Conservation (phyloP, 2,113 vertebrate species). For the Paratilapia polleni region DNA sequence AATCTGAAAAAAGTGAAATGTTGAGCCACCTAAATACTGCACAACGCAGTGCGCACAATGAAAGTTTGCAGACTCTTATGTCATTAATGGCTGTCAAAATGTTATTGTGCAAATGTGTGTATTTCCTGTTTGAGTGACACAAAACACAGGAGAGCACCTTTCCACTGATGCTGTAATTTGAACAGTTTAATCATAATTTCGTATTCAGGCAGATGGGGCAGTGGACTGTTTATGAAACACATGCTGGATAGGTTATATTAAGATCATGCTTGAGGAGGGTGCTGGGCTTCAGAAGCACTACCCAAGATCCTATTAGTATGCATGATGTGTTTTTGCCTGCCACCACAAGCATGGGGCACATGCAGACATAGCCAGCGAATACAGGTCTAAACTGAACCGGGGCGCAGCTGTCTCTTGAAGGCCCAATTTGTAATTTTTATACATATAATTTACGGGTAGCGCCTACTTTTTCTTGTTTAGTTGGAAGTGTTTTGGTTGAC, state of each 20-base stretch:
- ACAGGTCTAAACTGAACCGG: slow-evolving; percentile 12
- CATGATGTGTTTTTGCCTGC: slow-evolving; percentile 54
- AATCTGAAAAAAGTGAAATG: neutral
- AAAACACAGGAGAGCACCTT: neutral
- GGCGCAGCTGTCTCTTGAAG: slow-evolving; percentile 38
- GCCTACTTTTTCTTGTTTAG: neutral
- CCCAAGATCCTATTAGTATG: slow-evolving; percentile 59
- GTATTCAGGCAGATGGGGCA: neutral
- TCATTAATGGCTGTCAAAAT: neutral
- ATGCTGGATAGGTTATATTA: slow-evolving; percentile 50
- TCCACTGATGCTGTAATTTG: neutral
- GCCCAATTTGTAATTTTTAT: neutral
- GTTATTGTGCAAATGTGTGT: neutral
- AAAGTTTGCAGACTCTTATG: neutral
- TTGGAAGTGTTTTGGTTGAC: neutral
- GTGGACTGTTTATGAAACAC: slow-evolving; percentile 34
- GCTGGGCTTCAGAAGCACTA: slow-evolving; percentile 30
- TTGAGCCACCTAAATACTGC: neutral
- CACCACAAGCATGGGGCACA: slow-evolving; percentile 16
- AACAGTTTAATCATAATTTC: slow-evolving; percentile 16
- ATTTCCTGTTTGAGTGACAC: neutral
- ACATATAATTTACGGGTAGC: neutral
- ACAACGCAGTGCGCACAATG: neutral
- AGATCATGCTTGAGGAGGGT: slow-evolving; percentile 48
- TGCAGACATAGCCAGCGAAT: slow-evolving; percentile 18